Conservation (phyloP, 2,113 vertebrate genomes). For the Catharus minimus region DNA sequence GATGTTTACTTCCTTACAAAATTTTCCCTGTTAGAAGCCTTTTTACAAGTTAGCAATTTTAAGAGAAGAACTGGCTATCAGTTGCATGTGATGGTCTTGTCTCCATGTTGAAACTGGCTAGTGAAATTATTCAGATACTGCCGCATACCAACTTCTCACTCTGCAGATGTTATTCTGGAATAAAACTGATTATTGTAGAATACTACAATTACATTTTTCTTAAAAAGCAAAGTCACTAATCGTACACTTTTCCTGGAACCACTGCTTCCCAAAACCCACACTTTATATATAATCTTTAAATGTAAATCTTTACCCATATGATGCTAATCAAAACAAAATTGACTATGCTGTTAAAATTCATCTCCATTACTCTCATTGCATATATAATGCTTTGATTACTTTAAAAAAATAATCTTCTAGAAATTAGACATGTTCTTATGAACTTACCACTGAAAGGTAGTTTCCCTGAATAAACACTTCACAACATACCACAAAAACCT, state of each 20-base stretch:
- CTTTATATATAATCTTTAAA: not conserved
- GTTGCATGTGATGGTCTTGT: not conserved
- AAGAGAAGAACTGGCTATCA: not conserved
- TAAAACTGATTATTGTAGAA: not conserved
- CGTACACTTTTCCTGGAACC: not conserved
- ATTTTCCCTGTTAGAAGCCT: not conserved
- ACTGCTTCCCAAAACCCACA: not conserved
- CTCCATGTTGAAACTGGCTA: not conserved
- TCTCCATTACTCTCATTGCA: not conserved
- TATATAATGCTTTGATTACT: not conserved
- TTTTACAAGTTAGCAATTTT: not conserved
- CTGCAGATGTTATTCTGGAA: not conserved
- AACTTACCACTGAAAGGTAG: not conserved
- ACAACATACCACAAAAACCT: not conserved
- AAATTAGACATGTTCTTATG: not conserved
- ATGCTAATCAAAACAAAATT: not conserved
- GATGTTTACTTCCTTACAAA: not conserved
- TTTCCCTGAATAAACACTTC: not conserved
- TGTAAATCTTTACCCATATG: not conserved
- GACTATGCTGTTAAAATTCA: not conserved
- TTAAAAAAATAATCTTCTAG: not conserved
- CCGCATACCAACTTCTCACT: not conserved
- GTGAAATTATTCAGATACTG: not conserved
- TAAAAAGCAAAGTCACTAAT: not conserved
- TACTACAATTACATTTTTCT: not conserved